Conservation (phyloP, 2,113 vertebrate species). For the Canis aureus region DNA sequence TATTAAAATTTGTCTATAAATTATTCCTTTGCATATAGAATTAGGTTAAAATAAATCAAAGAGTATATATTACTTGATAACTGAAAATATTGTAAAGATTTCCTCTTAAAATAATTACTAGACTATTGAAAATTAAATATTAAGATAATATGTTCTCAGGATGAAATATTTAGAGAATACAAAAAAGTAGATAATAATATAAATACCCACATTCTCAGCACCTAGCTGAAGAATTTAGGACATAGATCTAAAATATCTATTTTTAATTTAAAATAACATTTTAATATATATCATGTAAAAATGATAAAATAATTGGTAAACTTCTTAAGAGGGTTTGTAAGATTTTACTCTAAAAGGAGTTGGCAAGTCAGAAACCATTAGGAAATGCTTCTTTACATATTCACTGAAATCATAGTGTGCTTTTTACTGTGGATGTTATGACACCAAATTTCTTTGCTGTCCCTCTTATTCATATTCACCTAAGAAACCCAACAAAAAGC, state of each 20-base stretch:
- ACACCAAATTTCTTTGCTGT: background rate
- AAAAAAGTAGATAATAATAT: background rate
- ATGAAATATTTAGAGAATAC: conserved; percentile 4
- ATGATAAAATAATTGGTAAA: background rate
- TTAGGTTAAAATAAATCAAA: conserved; percentile 27
- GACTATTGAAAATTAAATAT: background rate
- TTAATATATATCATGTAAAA: background rate
- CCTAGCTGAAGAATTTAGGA: background rate
- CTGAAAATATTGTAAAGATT: conserved; percentile 49
- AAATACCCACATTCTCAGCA: background rate
- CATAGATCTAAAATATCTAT: conserved; percentile 33
- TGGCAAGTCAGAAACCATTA: background rate
- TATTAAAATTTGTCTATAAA: background rate
- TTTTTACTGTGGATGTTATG: background rate
- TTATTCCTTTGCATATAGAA: conserved; percentile 28
- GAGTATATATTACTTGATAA: background rate
- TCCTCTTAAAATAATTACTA: conserved; percentile 27
- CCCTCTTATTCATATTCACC: background rate
- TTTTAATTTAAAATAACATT: conserved; percentile 43
- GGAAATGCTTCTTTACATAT: background rate
- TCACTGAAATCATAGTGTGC: background rate
- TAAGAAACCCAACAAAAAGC: background rate
- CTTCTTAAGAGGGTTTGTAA: background rate
- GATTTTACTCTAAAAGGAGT: conserved; percentile 15
- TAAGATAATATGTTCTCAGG: background rate